These are phyloP conservation scores for Odocoileus hemionus DNA, from an alignment of 2,113 vertebrate species.

Conservation along the genomic window DNA sequence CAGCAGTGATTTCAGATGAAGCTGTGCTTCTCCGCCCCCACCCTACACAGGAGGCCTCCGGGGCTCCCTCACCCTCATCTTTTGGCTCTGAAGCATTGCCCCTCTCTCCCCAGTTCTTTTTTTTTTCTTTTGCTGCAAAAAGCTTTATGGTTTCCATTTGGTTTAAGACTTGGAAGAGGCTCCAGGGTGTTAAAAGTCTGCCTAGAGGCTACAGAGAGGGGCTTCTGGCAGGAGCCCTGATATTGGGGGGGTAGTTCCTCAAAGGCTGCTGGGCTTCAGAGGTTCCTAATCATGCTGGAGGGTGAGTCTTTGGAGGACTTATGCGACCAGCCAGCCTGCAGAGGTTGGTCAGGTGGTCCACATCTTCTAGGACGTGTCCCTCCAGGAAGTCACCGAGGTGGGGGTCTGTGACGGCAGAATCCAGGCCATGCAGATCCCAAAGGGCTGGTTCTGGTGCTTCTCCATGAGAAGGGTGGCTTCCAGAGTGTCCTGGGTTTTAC, in stretches of 20 bases:
- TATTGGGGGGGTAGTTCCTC: not conserved
- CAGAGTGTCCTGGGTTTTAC: not conserved
- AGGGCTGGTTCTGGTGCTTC: not conserved
- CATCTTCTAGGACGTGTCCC: not conserved
- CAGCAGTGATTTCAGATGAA: not conserved
- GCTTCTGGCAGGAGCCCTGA: not conserved
- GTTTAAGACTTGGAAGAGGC: not conserved
- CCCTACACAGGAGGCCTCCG: rapidly evolving
- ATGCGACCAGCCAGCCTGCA: not conserved
- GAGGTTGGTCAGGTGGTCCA: not conserved
- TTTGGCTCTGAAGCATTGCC: rapidly evolving
- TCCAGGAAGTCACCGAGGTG: not conserved
- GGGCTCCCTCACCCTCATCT: rapidly evolving
- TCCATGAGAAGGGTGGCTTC: not conserved
- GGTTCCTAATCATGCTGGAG: not conserved
- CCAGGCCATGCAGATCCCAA: not conserved
- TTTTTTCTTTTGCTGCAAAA: not conserved
- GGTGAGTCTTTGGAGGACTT: not conserved
- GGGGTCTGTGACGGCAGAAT: not conserved
- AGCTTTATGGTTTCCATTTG: not conserved
- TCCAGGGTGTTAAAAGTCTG: not conserved
- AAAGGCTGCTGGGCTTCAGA: not conserved
- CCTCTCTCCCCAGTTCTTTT: not conserved
- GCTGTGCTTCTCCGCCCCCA: not conserved
- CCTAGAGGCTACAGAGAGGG: not conserved